phyloP scores from a whole-genome alignment of 2,888 invertebrate genomes.

The Andrena minutula region DNA sequence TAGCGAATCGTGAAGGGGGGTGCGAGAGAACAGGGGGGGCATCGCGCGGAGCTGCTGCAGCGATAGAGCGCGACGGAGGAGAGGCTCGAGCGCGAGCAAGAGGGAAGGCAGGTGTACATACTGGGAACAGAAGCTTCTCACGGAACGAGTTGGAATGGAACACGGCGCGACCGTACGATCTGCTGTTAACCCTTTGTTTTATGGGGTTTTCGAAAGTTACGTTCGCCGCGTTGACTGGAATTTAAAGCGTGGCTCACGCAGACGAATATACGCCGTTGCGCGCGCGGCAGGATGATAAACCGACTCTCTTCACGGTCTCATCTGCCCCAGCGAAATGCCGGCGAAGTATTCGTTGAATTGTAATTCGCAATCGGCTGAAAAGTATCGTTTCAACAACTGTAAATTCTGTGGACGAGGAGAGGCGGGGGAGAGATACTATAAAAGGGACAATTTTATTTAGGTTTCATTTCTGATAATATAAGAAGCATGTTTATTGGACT shows the following conservation, averaged over 20 bases:
- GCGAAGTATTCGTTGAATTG: no score
- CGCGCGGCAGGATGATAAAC: slow-evolving; percentile 2
- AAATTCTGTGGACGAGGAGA: no score
- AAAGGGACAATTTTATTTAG: no score
- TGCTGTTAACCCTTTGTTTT: slow-evolving; percentile 52
- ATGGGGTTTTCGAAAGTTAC: slow-evolving; percentile 52
- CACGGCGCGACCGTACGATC: slow-evolving; percentile 42
- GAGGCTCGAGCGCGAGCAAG: slow-evolving; percentile 19
- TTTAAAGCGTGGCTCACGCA: slow-evolving; percentile 27
- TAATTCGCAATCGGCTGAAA: no score
- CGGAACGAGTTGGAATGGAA: slow-evolving; percentile 61
- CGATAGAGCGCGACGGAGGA: slow-evolving; percentile 14
- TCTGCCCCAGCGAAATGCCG: no score
- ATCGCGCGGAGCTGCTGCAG: neutral
- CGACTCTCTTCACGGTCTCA: neutral
- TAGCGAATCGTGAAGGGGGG: slow-evolving; percentile 3
- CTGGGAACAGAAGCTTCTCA: slow-evolving; percentile 63
- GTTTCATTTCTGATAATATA: no score
- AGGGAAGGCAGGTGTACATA: slow-evolving; percentile 36
- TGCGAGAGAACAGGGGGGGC: neutral
- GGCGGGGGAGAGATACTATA: no score
- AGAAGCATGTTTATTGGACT: no score
- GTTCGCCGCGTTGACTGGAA: slow-evolving; percentile 24
- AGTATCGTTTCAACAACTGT: no score
- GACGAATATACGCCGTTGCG: neutral